phyloP scores from a whole-genome alignment of 2,888 invertebrate species.

The Scrobipalpa costella region DNA sequence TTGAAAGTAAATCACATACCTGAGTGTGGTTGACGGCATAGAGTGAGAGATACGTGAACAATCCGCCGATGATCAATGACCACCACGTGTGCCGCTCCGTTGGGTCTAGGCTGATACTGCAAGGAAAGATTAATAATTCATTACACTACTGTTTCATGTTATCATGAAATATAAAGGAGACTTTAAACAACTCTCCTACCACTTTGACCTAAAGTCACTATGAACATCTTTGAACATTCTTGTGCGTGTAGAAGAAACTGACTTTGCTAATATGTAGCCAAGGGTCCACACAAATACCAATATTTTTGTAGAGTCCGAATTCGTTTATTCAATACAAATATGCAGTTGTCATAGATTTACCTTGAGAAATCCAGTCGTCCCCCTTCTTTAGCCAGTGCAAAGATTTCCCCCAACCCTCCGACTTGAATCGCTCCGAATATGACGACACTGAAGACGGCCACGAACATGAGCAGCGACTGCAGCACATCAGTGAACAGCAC shows the following conservation, averaged over 20 bases:
- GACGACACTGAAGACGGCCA: slow-evolving; percentile 89
- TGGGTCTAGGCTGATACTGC: slow-evolving; percentile 88
- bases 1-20: slow-evolving; percentile 43
- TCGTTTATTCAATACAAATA: not conserved
- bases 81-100: slow-evolving; percentile 92
- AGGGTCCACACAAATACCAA: too few relatives aligned
- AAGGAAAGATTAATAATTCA: slow-evolving; percentile 36
- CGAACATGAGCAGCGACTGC: slow-evolving; percentile 92
- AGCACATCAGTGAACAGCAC: slow-evolving; percentile 93
- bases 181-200: too few relatives aligned
- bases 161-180: too few relatives aligned
- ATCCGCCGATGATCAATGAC: slow-evolving; percentile 89
- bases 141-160: too few relatives aligned
- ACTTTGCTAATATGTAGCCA: too few relatives aligned
- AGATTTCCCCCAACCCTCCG: slow-evolving; percentile 86
- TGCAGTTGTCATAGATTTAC: slow-evolving; percentile 67
- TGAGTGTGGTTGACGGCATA: slow-evolving; percentile 94
- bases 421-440: slow-evolving; percentile 85
- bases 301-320: too few relatives aligned
- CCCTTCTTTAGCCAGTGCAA: slow-evolving; percentile 85
- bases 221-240: too few relatives aligned
- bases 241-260: too few relatives aligned
- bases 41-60: slow-evolving; percentile 88
- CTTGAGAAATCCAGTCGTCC: slow-evolving; percentile 86
- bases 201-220: too few relatives aligned